Conservation (phyloP, 2,797 vertebrate species). For the Chelmon rostratus region DNA sequence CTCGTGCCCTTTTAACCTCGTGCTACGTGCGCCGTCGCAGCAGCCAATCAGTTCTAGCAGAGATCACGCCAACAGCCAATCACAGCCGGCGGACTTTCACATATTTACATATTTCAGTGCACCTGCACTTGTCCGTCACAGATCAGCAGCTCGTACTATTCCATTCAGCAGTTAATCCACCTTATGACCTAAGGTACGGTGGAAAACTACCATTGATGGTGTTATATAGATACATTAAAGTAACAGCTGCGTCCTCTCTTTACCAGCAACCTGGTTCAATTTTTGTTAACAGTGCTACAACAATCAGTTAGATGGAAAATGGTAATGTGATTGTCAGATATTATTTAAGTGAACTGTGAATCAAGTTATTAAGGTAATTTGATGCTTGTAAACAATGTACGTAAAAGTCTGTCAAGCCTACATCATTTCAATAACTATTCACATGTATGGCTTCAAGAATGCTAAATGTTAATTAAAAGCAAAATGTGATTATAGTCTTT, state of each 20-base stretch:
- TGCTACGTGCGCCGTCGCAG: background rate
- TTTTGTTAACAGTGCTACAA: background rate
- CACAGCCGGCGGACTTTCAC: constrained; percentile 14
- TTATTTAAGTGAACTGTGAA: background rate
- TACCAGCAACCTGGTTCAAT: background rate
- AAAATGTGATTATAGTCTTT: background rate
- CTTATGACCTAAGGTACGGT: background rate
- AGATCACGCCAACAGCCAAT: constrained; percentile 36
- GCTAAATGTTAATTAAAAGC: background rate
- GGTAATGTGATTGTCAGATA: background rate
- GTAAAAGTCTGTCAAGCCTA: background rate
- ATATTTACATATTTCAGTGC: constrained; percentile 43
- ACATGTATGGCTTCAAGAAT: too few species aligned
- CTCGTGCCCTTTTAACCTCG: background rate
- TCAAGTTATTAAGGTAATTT: background rate
- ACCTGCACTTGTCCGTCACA: constrained; percentile 1
- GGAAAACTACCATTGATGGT: constrained; percentile 61
- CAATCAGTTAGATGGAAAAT: background rate
- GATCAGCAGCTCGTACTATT: background rate
- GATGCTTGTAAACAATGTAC: background rate
- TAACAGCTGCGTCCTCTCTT: background rate
- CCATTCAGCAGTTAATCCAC: constrained; percentile 6
- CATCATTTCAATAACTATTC: background rate
- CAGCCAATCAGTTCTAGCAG: constrained; percentile 42
- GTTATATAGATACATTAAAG: constrained; percentile 11